phyloP scores from a whole-genome alignment of 2,113 vertebrate genomes.

The Miniopterus natalensis region DNA sequence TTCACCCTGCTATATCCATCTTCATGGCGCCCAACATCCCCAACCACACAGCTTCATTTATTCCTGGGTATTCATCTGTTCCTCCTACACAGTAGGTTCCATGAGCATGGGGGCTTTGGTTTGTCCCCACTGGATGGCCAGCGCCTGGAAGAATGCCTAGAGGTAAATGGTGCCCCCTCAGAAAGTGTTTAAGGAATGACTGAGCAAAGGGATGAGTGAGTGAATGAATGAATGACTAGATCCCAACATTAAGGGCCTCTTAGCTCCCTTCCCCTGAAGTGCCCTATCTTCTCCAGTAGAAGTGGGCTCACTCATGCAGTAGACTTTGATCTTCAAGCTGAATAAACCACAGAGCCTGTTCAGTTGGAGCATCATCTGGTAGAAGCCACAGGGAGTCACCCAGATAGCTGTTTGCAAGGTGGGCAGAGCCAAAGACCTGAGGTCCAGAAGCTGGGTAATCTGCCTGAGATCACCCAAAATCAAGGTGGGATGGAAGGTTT shows the following conservation, averaged over 20 bases:
- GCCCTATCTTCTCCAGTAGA: background rate
- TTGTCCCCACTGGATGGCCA: accelerated
- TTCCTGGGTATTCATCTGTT: background rate
- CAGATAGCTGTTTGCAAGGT: background rate
- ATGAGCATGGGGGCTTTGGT: accelerated
- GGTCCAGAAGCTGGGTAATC: background rate
- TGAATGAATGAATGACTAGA: background rate
- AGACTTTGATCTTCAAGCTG: background rate
- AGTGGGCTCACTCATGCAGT: no score
- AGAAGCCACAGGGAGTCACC: background rate
- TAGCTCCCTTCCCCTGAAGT: background rate
- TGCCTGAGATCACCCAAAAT: background rate
- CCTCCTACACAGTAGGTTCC: background rate
- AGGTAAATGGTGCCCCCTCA: accelerated
- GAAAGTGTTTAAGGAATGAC: background rate
- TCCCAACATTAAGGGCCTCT: background rate
- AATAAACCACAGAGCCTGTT: background rate
- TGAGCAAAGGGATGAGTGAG: background rate
- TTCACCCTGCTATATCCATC: background rate
- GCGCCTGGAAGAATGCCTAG: background rate
- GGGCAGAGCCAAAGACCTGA: background rate
- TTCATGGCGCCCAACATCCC: background rate
- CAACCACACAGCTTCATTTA: accelerated
- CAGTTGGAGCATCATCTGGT: accelerated
- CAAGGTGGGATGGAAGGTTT: background rate